Evolutionary conservation across 2,888 invertebrate species (phyloP).

Genomic region (Amphipoea lucens): DNA sequence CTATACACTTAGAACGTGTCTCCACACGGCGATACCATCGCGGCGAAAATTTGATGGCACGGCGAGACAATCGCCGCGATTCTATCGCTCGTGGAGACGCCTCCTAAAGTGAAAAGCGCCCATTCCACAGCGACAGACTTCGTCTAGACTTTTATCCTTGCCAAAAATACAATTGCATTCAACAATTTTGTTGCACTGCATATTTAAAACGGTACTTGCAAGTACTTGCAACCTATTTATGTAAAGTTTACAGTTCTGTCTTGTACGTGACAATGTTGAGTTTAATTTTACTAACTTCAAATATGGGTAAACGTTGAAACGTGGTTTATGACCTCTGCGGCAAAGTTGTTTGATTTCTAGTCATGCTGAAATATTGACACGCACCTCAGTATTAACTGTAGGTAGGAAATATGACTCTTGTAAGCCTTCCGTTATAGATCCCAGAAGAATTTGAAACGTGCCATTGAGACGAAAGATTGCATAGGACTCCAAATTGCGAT

Average conservation of each 20-base stretch:
- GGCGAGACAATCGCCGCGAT: no score
- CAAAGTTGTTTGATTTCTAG: conserved; percentile 41
- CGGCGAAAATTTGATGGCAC: no score
- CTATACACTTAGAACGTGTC: no score
- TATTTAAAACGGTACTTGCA: conserved; percentile 31
- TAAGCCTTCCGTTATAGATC: not conserved
- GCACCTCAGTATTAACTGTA: not conserved
- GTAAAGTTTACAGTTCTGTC: conserved; percentile 38
- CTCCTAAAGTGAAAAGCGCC: conserved; percentile 3
- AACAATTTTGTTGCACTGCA: conserved; percentile 5
- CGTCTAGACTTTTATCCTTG: not conserved
- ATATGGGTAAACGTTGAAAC: conserved; percentile 45
- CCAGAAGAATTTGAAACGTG: not conserved
- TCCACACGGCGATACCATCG: no score
- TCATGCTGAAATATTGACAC: conserved; percentile 40
- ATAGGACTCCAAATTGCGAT: not conserved
- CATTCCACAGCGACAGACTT: not conserved
- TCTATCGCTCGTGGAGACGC: no score
- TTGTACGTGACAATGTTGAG: conserved; percentile 51
- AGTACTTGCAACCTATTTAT: conserved; percentile 18
- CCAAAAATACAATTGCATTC: conserved; percentile 19
- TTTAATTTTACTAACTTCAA: conserved; percentile 51
- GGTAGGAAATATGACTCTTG: not conserved
- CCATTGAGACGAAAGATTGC: not conserved
- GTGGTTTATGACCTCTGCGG: conserved; percentile 51